Evolutionary conservation across 2,797 vertebrate genomes (phyloP).

Genomic region (Hypotaenidia okinawae): DNA sequence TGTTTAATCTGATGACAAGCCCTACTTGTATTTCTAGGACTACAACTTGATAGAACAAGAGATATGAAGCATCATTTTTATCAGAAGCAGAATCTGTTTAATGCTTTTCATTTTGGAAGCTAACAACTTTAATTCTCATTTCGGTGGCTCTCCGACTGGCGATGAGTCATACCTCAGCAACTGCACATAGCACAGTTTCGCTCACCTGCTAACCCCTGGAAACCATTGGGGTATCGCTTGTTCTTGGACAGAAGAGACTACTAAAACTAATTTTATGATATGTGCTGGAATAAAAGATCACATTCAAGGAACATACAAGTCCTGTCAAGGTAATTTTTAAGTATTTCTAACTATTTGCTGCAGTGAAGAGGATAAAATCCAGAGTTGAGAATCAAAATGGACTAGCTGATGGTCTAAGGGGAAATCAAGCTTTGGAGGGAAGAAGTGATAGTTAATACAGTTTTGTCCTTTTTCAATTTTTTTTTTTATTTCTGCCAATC

Average conservation of each 20-base stretch:
- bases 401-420: background rate
- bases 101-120: background rate
- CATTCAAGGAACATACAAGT: background rate
- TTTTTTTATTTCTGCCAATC: background rate
- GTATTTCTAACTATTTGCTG: background rate
- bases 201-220: background rate
- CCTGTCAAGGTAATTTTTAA: background rate
- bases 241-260: background rate
- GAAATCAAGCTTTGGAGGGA: slow-evolving; percentile 24
- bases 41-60: background rate
- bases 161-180: background rate
- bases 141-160: background rate
- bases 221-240: background rate
- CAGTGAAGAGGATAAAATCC: background rate
- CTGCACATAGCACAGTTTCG: background rate
- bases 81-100: background rate
- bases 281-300: background rate
- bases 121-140: background rate
- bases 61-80: background rate
- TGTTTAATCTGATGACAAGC: background rate
- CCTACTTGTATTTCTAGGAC: background rate
- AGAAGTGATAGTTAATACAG: background rate
- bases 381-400: background rate
- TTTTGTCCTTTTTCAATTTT: background rate
- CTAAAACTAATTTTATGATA: background rate